phyloP scores from a whole-genome alignment of 2,113 vertebrate genomes.

The Ochotona princeps region DNA sequence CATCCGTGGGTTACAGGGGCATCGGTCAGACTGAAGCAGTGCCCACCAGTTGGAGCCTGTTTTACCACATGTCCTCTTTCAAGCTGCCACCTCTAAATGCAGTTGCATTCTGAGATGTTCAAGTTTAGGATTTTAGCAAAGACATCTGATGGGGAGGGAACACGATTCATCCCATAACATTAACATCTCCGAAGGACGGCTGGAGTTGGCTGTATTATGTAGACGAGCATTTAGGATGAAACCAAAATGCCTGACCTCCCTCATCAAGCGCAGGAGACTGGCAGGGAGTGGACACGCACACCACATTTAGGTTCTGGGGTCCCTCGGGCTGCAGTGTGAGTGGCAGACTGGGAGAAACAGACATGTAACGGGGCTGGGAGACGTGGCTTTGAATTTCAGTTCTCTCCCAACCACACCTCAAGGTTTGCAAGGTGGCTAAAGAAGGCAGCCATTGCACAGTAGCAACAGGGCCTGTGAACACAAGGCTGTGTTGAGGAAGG shows the following conservation, averaged over 20 bases:
- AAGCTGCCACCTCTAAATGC: background rate
- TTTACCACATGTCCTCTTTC: background rate
- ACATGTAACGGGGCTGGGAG: background rate
- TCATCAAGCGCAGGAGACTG: background rate
- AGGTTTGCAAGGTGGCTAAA: background rate
- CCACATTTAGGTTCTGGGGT: too few species aligned
- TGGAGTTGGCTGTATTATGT: background rate
- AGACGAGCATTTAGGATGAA: background rate
- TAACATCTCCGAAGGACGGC: background rate
- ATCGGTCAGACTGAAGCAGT: background rate
- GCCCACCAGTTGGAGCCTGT: background rate
- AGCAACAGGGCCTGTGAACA: background rate
- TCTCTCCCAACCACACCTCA: background rate
- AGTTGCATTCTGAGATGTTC: background rate
- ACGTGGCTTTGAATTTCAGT: background rate
- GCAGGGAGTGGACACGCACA: fast-evolving
- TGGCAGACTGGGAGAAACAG: background rate
- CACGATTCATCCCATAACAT: background rate
- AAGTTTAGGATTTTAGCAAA: background rate
- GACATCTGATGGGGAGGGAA: too few species aligned
- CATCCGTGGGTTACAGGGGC: background rate
- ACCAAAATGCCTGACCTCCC: background rate
- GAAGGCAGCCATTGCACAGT: background rate
- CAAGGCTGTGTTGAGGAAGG: background rate
- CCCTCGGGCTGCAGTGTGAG: too few species aligned